Evolutionary conservation across 2,113 vertebrate genomes (phyloP).

Genomic region (Sardina pilchardus): DNA sequence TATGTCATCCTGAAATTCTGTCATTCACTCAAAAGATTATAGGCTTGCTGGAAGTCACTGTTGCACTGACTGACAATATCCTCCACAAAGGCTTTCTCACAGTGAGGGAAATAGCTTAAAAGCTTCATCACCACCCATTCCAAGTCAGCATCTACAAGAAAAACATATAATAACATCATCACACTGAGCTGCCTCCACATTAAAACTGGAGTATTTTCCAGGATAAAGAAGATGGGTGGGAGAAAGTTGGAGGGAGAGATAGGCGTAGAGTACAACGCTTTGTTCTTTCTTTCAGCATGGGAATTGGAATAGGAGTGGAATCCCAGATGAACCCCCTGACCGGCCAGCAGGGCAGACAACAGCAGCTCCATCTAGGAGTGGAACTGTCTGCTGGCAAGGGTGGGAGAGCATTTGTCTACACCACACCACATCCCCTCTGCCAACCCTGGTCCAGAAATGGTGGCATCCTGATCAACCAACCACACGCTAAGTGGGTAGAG

Average conservation of each 20-base stretch:
- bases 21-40: conserved; percentile 49
- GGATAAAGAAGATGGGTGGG: background rate
- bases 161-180: conserved; percentile 43
- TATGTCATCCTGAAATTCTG: background rate
- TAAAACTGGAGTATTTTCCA: background rate
- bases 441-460: conserved; percentile 35
- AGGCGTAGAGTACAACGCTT: background rate
- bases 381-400: background rate
- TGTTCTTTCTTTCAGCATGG: background rate
- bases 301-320: background rate
- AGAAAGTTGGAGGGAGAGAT: background rate
- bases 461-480: conserved; percentile 21
- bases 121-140: conserved; percentile 64
- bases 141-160: conserved; percentile 41
- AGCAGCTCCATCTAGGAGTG: background rate
- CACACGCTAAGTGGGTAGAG: conserved; percentile 40
- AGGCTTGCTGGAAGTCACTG: conserved; percentile 56
- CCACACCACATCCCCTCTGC: conserved; percentile 37
- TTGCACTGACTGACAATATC: conserved; percentile 66
- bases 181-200: background rate
- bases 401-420: conserved; percentile 36
- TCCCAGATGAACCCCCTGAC: background rate
- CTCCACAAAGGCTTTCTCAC: conserved; percentile 49
- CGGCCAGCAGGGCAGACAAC: conserved; percentile 42
- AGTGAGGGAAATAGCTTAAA: conserved; percentile 53